Evolutionary conservation across 2,888 invertebrate genomes (phyloP).

Genomic region (Oxytorus armatus): DNA sequence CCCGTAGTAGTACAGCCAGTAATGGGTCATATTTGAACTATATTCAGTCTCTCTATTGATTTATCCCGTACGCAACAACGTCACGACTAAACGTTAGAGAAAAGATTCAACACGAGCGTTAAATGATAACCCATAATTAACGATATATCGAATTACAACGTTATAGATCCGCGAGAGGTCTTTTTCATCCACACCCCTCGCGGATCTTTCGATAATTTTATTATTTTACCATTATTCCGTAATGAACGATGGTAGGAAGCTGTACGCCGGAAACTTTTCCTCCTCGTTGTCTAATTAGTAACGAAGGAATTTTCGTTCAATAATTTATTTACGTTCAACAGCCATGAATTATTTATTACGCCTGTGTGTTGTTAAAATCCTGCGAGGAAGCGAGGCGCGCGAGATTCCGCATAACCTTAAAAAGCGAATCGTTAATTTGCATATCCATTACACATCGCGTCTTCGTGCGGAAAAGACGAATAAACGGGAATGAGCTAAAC

Average conservation of each 20-base stretch:
- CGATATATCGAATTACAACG: too few species aligned
- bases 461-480: background rate
- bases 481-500: too few species aligned
- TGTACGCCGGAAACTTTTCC: background rate
- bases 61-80: constrained; percentile 21
- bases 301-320: constrained; percentile 51
- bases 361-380: constrained; percentile 28
- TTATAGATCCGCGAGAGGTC: too few species aligned
- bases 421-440: constrained; percentile 21
- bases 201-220: background rate
- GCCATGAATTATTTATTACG: constrained; percentile 39
- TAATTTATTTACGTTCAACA: too few species aligned
- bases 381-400: constrained; percentile 6
- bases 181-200: background rate
- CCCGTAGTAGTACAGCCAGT: too few species aligned
- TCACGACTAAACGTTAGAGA: too few species aligned
- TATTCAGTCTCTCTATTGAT: constrained; percentile 41
- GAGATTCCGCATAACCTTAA: constrained; percentile 21
- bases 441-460: background rate
- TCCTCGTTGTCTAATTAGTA: constrained; percentile 50
- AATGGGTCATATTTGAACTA: constrained; percentile 32
- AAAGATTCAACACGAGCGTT: too few species aligned
- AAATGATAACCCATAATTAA: background rate
- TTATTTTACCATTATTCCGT: background rate
- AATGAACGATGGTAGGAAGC: background rate